phyloP scores from a whole-genome alignment of 2,888 invertebrate genomes.

The Tricholauxania praeusta region DNA sequence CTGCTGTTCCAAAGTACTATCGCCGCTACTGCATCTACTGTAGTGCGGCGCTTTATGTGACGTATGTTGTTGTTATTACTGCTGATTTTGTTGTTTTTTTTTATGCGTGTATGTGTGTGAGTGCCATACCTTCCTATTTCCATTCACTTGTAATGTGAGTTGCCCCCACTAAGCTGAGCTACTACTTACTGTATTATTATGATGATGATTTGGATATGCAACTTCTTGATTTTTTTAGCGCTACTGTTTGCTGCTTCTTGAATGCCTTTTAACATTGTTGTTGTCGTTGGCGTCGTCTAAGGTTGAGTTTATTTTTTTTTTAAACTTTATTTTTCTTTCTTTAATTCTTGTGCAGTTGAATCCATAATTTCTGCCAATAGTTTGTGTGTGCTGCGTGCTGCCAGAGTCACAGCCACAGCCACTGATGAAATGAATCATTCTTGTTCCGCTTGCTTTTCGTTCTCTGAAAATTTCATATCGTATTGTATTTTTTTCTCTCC shows the following conservation, averaged over 20 bases:
- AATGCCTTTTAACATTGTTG: background rate
- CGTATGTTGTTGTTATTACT: slow-evolving; percentile 2
- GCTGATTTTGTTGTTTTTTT: background rate
- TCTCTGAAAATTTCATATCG: too few species aligned
- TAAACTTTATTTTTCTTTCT: background rate
- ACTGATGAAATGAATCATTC: slow-evolving; percentile 21
- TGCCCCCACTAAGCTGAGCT: too few species aligned
- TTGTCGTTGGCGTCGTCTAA: slow-evolving; percentile 4
- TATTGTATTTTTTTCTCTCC: background rate
- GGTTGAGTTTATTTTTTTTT: too few species aligned
- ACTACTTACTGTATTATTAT: slow-evolving; percentile 3
- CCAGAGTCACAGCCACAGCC: background rate
- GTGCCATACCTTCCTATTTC: background rate
- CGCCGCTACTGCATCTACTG: background rate
- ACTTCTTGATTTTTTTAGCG: slow-evolving; percentile 17
- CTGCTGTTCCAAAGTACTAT: background rate
- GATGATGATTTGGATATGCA: slow-evolving; percentile 16
- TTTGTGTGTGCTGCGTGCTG: slow-evolving; percentile 2
- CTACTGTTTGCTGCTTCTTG: slow-evolving; percentile 15
- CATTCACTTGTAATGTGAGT: too few species aligned
- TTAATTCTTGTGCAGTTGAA: slow-evolving; percentile 5
- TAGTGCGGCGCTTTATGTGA: background rate
- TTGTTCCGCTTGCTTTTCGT: background rate
- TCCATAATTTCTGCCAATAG: slow-evolving; percentile 10
- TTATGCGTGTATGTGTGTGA: background rate